Base-by-base conservation (phyloP, 2,797 vertebrate genomes). In the Prionace glauca region DNA sequence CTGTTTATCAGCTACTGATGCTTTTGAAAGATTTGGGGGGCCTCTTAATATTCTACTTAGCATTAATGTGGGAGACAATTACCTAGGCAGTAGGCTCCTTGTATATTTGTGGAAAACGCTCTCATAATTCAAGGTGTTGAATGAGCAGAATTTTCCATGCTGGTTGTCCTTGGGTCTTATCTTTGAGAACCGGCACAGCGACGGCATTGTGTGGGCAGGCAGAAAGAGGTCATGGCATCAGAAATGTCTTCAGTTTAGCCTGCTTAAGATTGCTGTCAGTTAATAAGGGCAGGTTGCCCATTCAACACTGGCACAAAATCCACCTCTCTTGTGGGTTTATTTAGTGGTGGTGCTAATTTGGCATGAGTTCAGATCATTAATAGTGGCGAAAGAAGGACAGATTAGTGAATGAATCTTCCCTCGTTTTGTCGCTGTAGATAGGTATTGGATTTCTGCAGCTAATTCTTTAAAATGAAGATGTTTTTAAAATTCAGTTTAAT, bases 271-370 rank as follows among this genome's bases (percentile, higher is more conserved):
- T 72, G 20, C 32, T 56, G 41, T 45, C 71, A 94, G 56, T 91
- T 60, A 65, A 74, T 20, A 74, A 0, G 7, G 71, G 71, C 69
- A 74, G 71, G 36, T 41, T 94, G 32, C 45, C 93, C 45, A 18
- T 56, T 72, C 69, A 77, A 11, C 45, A 18, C 12, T 60, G 92
- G 32, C 69, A 94, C 12, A 71, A 41, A 41, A 94, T 8, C 65
- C 20, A 71, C 16, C 20, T 71, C 18, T 71, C 22, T 14, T 14
- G 14, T 95, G 26, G 65, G 71, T 18, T 74, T 71, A 56, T 56
- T 95, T 95, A 32, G 32, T 95, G 69, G 10, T 74, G 29, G 45
- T 95, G 93, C 26, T 95, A 8, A 74, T n/a, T 74, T 95, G 93
- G 71, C 71, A 74, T 20, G 12, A 74, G 69, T 50, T 94, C 69